Percentiles rank a stretch among this genome's conserved stretches.
Conservation (phyloP, 2,888 invertebrate genomes). For the Pseudanteris insignis region DNA sequence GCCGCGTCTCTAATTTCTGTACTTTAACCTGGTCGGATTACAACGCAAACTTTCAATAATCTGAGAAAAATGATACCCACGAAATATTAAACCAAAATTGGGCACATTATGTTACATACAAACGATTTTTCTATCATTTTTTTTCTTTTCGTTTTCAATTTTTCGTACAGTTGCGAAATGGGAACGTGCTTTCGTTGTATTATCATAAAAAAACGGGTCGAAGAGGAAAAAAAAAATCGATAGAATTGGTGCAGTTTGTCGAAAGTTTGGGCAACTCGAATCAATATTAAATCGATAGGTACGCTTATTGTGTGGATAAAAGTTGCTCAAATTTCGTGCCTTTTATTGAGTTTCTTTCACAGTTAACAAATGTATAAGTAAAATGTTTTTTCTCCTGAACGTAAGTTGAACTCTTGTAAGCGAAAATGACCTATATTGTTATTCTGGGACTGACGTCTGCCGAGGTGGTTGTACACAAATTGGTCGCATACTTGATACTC, state of each 20-base stretch:
- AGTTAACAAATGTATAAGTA: no score
- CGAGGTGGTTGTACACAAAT: conserved; percentile 15
- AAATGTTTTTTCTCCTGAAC: no score
- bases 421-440: conserved; percentile 23
- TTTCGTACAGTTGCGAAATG: no score
- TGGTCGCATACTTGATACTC: conserved; percentile 30
- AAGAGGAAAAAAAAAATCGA: background rate
- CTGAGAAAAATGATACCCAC: conserved; percentile 12
- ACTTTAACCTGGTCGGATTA: conserved; percentile 17
- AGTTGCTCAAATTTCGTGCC: background rate
- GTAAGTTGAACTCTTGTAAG: no score
- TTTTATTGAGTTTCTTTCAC: background rate
- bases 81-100: conserved; percentile 4
- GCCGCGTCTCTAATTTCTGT: conserved; percentile 17
- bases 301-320: background rate
- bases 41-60: conserved; percentile 13
- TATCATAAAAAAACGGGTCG: background rate
- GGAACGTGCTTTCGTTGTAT: background rate
- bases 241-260: background rate
- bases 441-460: conserved; percentile 19
- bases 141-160: no score
- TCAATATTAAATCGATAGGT: conserved; percentile 6
- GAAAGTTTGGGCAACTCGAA: conserved; percentile 2
- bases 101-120: no score
- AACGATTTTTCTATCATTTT: no score